Evolutionary conservation across 2,888 invertebrate genomes (phyloP).

Genomic region (Drosophila eohydei): DNA sequence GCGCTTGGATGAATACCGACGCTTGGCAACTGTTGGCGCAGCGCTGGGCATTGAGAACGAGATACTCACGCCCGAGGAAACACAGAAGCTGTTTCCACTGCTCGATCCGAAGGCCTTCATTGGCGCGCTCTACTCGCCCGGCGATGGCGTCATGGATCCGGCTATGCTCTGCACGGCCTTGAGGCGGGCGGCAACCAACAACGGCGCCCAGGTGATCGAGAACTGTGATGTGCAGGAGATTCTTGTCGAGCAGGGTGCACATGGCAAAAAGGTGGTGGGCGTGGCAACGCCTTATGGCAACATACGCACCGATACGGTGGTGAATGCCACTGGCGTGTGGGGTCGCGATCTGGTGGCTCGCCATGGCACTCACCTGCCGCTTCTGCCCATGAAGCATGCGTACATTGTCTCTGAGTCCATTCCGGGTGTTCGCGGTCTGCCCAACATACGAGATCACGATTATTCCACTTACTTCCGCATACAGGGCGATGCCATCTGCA

Average conservation of each 20-base stretch:
- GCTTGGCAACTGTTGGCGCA: conserved; percentile 92
- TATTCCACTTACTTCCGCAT: conserved; percentile 92
- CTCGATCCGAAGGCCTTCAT: conserved; percentile 90
- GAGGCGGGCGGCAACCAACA: conserved; percentile 89
- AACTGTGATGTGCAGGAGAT: conserved; percentile 91
- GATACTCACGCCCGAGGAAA: conserved; percentile 90
- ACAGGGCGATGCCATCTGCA: conserved; percentile 92
- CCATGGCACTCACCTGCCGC: conserved; percentile 87
- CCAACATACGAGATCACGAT: conserved; percentile 95
- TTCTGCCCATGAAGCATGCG: conserved; percentile 94
- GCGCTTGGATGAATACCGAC: conserved; percentile 92
- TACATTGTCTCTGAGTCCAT: conserved; percentile 94
- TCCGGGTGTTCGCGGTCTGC: conserved; percentile 90
- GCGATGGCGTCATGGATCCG: conserved; percentile 94
- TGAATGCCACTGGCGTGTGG: conserved; percentile 92
- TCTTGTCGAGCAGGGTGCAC: conserved; percentile 86
- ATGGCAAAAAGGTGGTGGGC: conserved; percentile 88
- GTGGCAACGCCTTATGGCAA: conserved; percentile 90
- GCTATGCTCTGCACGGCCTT: conserved; percentile 92
- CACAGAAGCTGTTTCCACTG: conserved; percentile 91
- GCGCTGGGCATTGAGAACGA: conserved; percentile 91
- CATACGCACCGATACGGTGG: conserved; percentile 91
- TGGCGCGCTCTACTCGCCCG: conserved; percentile 91
- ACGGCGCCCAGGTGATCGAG: conserved; percentile 91
- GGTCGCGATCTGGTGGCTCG: conserved; percentile 88